These are phyloP conservation scores for Salarias fasciatus DNA, from an alignment of 2,797 vertebrate species.

Conservation along the genomic window DNA sequence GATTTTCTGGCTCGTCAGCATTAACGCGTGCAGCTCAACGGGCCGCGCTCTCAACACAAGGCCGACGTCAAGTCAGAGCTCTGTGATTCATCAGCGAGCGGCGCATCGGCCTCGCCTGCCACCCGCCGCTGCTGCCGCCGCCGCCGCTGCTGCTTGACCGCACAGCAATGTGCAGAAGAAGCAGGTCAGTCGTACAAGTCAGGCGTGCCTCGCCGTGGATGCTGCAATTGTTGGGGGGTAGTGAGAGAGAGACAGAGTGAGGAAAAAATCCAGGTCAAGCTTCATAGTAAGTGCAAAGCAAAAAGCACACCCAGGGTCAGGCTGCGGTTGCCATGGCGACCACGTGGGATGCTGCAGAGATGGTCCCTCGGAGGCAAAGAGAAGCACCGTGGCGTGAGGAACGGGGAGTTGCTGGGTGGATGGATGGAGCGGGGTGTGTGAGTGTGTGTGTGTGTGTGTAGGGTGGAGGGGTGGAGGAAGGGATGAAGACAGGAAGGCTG, in stretches of 20 bases:
- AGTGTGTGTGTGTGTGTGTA: no score
- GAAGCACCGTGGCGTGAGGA: slow-evolving; percentile 76
- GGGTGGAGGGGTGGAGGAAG: no score
- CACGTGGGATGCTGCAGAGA: slow-evolving; percentile 79
- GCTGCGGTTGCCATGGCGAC: slow-evolving; percentile 79
- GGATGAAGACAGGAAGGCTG: slow-evolving; percentile 77
- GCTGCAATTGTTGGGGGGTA: no score
- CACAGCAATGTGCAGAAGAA: slow-evolving; percentile 59
- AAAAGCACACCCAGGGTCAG: slow-evolving; percentile 76
- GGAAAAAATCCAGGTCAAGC: slow-evolving; percentile 83
- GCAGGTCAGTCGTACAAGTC: slow-evolving; percentile 68
- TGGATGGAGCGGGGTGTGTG: no score
- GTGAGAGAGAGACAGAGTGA: slow-evolving; percentile 47
- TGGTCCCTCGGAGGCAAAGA: slow-evolving; percentile 75
- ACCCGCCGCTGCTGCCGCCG: no score
- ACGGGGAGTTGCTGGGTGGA: slow-evolving; percentile 81
- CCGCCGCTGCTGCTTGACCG: slow-evolving; percentile 27
- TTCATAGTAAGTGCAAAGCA: slow-evolving; percentile 67
- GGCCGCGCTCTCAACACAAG: neutral
- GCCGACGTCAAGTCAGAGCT: slow-evolving; percentile 1
- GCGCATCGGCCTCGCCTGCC: neutral
- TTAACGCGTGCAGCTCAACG: no score
- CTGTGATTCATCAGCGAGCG: slow-evolving; percentile 8
- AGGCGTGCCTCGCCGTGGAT: slow-evolving; percentile 29
- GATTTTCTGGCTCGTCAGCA: no score